A percentile compares a stretch with the other conserved stretches of the same genome.
phyloP scores from a whole-genome alignment of 2,888 invertebrate genomes.

The Cetonia aurata region DNA sequence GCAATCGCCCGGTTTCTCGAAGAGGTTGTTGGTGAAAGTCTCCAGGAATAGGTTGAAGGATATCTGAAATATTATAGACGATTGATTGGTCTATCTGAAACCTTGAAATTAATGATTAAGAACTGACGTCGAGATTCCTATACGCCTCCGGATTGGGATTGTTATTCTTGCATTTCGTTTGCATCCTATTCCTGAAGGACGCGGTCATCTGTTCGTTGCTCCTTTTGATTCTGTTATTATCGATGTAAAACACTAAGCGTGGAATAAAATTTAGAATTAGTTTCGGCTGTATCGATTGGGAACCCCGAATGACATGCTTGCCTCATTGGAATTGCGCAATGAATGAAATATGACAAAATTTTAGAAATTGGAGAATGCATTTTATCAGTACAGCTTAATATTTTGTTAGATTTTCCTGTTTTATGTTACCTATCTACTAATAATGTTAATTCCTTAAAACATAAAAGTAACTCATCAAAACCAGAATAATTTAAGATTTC shows the following conservation, averaged over 20 bases:
- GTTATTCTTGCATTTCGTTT: conserved; percentile 16
- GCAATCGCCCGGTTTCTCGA: conserved; percentile 19
- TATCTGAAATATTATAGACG: neutral
- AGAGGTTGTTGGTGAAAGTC: neutral
- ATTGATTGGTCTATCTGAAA: neutral
- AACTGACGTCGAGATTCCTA: conserved; percentile 17
- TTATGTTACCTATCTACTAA: too few species aligned
- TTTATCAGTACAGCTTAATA: too few species aligned
- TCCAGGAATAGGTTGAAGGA: neutral
- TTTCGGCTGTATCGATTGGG: too few species aligned
- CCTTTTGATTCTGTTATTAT: conserved; percentile 16
- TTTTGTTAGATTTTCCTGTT: too few species aligned
- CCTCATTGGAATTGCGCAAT: too few species aligned
- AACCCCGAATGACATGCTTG: too few species aligned
- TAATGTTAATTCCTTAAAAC: too few species aligned
- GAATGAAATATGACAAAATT: too few species aligned
- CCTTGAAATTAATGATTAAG: neutral
- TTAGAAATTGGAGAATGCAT: too few species aligned
- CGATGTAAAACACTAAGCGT: neutral
- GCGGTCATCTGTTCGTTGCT: neutral
- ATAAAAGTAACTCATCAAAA: too few species aligned
- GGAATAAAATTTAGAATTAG: too few species aligned
- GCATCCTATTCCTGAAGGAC: neutral
- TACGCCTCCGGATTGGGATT: neutral
- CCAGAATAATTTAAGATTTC: too few species aligned